Evolutionary conservation across 1,140 invertebrate species (phyloP).

Genomic region (Cryptotermes secundus): DNA sequence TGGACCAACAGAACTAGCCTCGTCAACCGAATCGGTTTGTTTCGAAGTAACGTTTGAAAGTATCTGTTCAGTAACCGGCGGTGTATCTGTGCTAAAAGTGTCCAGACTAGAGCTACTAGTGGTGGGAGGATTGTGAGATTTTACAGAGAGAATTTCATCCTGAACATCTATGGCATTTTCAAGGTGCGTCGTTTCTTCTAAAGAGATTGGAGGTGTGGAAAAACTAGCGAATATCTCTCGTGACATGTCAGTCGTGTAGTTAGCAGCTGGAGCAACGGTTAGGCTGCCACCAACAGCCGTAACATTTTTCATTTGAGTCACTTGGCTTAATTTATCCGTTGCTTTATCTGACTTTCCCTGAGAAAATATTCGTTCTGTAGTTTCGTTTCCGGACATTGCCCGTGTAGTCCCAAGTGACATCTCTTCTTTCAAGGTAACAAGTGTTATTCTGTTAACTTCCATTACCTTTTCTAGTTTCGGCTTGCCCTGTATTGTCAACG

Average conservation of each 20-base stretch:
- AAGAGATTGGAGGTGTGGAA: not conserved
- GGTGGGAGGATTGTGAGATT: too few relatives aligned
- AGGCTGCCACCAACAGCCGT: not conserved
- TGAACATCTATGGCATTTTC: not conserved
- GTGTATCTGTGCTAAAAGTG: not conserved
- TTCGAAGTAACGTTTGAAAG: not conserved
- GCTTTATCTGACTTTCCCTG: not conserved
- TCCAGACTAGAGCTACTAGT: too few relatives aligned
- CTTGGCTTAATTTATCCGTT: not conserved
- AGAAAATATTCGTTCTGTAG: not conserved
- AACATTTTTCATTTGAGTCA: not conserved
- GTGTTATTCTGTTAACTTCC: constrained; percentile 33
- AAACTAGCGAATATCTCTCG: not conserved
- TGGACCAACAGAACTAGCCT: not conserved
- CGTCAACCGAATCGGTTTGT: not conserved
- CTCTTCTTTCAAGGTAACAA: constrained; percentile 21
- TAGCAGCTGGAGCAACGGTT: not conserved
- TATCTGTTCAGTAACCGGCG: not conserved
- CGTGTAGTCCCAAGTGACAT: not conserved
- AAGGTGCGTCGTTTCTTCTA: not conserved
- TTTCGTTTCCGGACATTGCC: not conserved
- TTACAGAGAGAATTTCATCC: not conserved
- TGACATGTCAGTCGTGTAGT: not conserved
- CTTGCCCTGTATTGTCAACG: too few relatives aligned
- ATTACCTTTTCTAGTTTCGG: constrained; percentile 21